Conservation (phyloP, 2,888 invertebrate species). For the Diploptera punctata region DNA sequence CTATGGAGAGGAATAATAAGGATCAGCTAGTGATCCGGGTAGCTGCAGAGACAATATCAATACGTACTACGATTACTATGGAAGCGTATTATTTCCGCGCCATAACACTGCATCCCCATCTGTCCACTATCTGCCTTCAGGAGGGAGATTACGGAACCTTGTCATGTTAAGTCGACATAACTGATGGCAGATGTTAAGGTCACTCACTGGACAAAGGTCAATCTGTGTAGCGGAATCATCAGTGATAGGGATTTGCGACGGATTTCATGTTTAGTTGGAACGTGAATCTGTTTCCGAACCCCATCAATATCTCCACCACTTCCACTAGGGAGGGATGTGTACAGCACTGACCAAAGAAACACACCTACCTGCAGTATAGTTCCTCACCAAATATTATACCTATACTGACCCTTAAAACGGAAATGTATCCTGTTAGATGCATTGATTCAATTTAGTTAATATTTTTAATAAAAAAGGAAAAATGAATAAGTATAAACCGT, state of each 20-base stretch:
- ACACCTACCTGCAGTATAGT: not conserved
- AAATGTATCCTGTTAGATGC: no score
- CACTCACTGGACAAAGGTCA: constrained; percentile 26
- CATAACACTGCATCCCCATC: constrained; percentile 19
- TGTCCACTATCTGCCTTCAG: constrained; percentile 19
- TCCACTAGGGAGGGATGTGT: not conserved
- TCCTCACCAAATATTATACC: no score
- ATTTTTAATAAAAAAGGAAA: no score
- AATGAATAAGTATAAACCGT: no score
- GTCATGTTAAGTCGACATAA: constrained; percentile 24
- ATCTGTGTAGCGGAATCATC: constrained; percentile 13
- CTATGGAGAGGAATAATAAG: no score
- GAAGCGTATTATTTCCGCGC: constrained; percentile 23
- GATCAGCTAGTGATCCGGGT: no score
- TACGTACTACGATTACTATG: no score
- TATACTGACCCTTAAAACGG: no score
- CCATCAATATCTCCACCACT: constrained; percentile 25
- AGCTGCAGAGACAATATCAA: no score
- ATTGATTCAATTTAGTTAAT: no score
- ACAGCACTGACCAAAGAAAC: not conserved
- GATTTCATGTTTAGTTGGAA: constrained; percentile 25
- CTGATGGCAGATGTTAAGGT: constrained; percentile 30
- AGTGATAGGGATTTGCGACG: constrained; percentile 16
- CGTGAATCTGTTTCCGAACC: constrained; percentile 22
- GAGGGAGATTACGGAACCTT: constrained; percentile 14